A percentile compares a stretch with the other conserved stretches of the same genome.
phyloP scores from a whole-genome alignment of 1,140 invertebrate species.

The Eufriesea mexicana region DNA sequence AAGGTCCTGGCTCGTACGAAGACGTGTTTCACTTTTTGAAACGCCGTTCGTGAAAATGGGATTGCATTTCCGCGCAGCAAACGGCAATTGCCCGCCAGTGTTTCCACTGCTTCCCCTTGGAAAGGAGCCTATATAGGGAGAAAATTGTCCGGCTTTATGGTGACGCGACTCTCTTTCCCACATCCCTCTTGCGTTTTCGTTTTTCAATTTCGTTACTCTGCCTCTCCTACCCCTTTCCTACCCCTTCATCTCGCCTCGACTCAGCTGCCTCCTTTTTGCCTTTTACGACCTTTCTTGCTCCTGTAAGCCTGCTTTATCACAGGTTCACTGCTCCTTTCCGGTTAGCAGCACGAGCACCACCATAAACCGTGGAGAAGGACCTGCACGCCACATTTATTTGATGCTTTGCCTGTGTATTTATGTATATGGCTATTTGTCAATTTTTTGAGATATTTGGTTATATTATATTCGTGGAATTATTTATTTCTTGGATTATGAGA shows the following conservation, averaged over 20 bases:
- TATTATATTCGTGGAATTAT: too few species aligned
- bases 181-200: background rate
- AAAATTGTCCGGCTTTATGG: conserved; percentile 34
- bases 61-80: conserved; percentile 33
- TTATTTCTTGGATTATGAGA: too few species aligned
- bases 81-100: conserved; percentile 30
- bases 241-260: background rate
- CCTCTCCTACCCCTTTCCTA: background rate
- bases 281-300: too few species aligned
- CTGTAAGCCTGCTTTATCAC: background rate
- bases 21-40: conserved; percentile 32
- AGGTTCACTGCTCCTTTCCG: too few species aligned
- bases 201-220: background rate
- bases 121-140: background rate
- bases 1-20: conserved; percentile 10
- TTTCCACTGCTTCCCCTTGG: background rate
- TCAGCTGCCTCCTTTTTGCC: background rate
- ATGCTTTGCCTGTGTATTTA: too few species aligned
- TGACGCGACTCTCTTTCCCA: background rate
- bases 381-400: too few species aligned
- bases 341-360: too few species aligned
- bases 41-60: conserved; percentile 30
- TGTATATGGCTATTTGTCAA: too few species aligned
- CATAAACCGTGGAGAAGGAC: too few species aligned
- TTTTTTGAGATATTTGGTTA: too few species aligned